A percentile compares a stretch with the other conserved stretches of the same genome.
Evolutionary conservation across 2,888 invertebrate species (phyloP).

Genomic region (Orthosia incerta): DNA sequence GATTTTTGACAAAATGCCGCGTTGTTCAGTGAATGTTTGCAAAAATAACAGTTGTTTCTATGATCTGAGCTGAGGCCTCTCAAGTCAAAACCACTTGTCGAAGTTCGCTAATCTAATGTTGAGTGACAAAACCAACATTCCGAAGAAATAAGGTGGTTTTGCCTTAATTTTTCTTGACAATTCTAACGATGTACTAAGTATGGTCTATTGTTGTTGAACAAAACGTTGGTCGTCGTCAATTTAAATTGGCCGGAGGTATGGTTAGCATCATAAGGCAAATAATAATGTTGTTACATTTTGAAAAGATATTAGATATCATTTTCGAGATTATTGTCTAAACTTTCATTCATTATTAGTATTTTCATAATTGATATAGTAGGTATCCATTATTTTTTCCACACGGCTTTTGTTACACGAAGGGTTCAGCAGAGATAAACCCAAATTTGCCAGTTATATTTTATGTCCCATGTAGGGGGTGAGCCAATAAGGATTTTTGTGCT

Average conservation of each 20-base stretch:
- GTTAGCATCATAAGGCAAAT: background rate
- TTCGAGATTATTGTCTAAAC: background rate
- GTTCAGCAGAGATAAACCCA: no score
- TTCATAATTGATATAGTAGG: background rate
- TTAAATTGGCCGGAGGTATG: slow-evolving; percentile 12
- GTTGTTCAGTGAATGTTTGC: no score
- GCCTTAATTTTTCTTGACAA: slow-evolving; percentile 28
- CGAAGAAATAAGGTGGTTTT: slow-evolving; percentile 24
- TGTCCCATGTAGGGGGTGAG: no score
- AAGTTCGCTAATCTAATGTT: slow-evolving; percentile 25
- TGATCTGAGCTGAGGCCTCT: slow-evolving; percentile 67
- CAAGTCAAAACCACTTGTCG: slow-evolving; percentile 53
- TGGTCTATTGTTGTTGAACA: slow-evolving; percentile 25
- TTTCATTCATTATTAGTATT: background rate
- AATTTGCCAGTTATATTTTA: no score
- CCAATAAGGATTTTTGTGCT: no score
- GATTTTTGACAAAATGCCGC: no score
- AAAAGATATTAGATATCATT: background rate
- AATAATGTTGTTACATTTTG: background rate
- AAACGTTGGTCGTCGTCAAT: slow-evolving; percentile 20
- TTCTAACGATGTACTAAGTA: slow-evolving; percentile 16
- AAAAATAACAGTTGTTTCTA: no score
- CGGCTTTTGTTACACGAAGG: no score
- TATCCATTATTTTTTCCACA: no score
- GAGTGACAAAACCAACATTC: slow-evolving; percentile 32